A percentile compares a stretch with the other conserved stretches of the same genome.
These are phyloP conservation scores for Agrochola macilenta DNA, from an alignment of 2,888 invertebrate species.

Conservation along the genomic window DNA sequence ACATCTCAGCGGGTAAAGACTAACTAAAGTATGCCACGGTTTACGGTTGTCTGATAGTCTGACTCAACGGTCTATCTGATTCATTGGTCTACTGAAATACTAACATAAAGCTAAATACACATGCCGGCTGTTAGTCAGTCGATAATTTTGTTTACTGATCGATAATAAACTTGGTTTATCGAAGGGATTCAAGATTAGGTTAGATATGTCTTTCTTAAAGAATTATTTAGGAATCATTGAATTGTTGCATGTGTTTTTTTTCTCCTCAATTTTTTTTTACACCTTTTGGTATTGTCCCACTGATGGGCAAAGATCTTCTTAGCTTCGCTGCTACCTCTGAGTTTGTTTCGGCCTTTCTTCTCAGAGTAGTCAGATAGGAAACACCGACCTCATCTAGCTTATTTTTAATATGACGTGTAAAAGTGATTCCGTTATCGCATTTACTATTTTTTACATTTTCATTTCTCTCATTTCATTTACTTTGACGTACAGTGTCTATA, in stretches of 20 bases:
- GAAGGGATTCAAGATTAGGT: conserved; percentile 29
- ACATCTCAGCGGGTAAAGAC: conserved; percentile 19
- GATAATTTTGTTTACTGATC: conserved; percentile 54
- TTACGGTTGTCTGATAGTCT: conserved; percentile 72
- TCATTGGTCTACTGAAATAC: conserved; percentile 66
- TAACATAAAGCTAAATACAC: conserved; percentile 63
- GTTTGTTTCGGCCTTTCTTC: no score
- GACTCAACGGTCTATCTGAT: conserved; percentile 78
- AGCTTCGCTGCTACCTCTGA: no score
- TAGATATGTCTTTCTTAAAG: neutral
- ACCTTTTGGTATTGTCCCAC: neutral
- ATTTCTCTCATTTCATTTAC: neutral
- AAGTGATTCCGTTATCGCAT: no score
- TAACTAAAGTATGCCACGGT: conserved; percentile 52
- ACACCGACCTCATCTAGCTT: no score
- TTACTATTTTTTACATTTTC: no score
- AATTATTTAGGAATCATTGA: neutral
- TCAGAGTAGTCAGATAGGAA: no score
- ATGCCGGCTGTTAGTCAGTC: conserved; percentile 57
- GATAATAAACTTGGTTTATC: conserved; percentile 39
- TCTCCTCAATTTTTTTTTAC: neutral
- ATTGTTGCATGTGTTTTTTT: neutral
- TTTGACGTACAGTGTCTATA: neutral
- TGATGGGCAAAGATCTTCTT: neutral
- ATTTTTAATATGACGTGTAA: no score